Percentiles rank a stretch among this genome's conserved stretches.
These are phyloP conservation scores for Anhinga rufa DNA, from an alignment of 2,113 vertebrate species.

Conservation along the genomic window DNA sequence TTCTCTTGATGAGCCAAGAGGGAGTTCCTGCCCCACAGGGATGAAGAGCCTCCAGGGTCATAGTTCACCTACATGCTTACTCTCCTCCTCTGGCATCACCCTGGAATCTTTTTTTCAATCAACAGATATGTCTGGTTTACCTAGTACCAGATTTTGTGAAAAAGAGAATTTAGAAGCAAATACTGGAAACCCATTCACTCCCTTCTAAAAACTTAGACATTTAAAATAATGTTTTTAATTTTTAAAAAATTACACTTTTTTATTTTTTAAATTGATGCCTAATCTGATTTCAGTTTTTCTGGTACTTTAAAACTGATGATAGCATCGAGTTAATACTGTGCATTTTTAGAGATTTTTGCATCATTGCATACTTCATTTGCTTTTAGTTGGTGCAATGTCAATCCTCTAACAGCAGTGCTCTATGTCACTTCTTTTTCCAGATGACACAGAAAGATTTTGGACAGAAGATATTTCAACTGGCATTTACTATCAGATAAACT, in stretches of 20 bases:
- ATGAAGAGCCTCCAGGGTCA: neutral
- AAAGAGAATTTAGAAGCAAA: neutral
- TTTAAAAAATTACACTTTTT: accelerated
- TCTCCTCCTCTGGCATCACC: neutral
- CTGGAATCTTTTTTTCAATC: neutral
- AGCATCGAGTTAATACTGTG: neutral
- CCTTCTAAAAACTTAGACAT: neutral
- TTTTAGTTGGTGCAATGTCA: neutral
- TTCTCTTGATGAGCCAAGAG: neutral
- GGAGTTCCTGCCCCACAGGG: accelerated
- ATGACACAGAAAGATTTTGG: slow-evolving; percentile 73
- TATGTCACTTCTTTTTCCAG: neutral
- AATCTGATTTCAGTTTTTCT: neutral
- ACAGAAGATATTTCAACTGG: slow-evolving; percentile 78
- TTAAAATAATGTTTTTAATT: neutral
- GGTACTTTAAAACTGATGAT: neutral
- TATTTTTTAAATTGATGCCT: neutral
- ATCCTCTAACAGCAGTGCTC: neutral
- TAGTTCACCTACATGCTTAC: neutral
- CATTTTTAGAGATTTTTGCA: neutral
- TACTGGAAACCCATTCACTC: neutral
- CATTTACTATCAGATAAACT: slow-evolving; percentile 84
- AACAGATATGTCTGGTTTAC: neutral
- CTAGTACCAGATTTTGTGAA: neutral
- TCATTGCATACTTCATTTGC: neutral